Evolutionary conservation across 2,888 invertebrate genomes (phyloP).

Genomic region (Anticlea derivata): DNA sequence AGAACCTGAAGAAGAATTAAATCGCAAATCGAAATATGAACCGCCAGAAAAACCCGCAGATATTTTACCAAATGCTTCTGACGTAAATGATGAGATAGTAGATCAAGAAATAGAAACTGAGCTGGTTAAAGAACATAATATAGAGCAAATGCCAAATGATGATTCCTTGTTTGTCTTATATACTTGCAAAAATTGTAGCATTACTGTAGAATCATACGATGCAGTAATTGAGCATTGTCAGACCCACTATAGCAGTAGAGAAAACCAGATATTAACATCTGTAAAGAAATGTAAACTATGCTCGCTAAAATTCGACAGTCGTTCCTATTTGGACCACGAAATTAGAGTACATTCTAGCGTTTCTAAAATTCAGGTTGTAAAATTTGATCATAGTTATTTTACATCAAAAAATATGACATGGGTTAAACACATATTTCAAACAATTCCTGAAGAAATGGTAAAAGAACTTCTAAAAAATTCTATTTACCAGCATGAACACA

Average conservation of each 20-base stretch:
- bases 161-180: conserved; percentile 36
- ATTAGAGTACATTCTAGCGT: conserved; percentile 38
- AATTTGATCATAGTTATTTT: conserved; percentile 60
- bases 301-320: conserved; percentile 45
- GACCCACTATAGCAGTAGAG: conserved; percentile 47
- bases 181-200: conserved; percentile 54
- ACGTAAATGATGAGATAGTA: neutral
- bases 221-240: conserved; percentile 66
- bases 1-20: neutral
- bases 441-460: conserved; percentile 40
- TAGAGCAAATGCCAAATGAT: neutral
- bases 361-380: conserved; percentile 38
- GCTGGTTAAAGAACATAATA: neutral
- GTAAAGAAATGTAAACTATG: conserved; percentile 41
- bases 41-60: neutral
- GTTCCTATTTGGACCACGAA: conserved; percentile 42
- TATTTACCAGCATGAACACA: conserved; percentile 60
- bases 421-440: conserved; percentile 58
- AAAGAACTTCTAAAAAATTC: conserved; percentile 49
- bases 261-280: conserved; percentile 21
- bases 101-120: conserved; percentile 6
- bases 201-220: conserved; percentile 57
- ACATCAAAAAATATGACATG: conserved; percentile 53
- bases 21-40: neutral
- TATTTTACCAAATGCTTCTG: neutral